A percentile compares a stretch with the other conserved stretches of the same genome.
phyloP scores from a whole-genome alignment of 2,888 invertebrate genomes.

The Heterodera filipjevi region DNA sequence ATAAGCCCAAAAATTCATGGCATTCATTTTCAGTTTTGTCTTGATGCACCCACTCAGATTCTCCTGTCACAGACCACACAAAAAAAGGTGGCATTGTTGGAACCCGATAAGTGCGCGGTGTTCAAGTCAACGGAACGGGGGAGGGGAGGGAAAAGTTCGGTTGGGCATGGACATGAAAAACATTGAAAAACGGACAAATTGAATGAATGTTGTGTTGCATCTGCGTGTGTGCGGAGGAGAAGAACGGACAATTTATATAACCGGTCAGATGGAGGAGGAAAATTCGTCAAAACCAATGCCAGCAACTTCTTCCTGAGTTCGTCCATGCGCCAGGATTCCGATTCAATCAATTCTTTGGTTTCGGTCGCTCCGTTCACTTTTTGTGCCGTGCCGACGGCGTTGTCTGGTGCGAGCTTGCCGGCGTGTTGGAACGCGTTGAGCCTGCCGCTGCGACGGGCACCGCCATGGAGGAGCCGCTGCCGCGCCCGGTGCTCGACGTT shows the following conservation, averaged over 20 bases:
- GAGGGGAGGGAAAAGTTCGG: not conserved
- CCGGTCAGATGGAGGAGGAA: too few relatives aligned
- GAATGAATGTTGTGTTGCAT: conserved; percentile 1
- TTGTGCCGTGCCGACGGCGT: conserved; percentile 50
- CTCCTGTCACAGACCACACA: not conserved
- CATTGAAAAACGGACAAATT: too few relatives aligned
- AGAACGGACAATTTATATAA: too few relatives aligned
- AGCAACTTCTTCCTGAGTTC: not conserved
- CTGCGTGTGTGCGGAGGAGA: too few relatives aligned
- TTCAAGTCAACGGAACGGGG: not conserved
- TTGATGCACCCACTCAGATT: too few relatives aligned
- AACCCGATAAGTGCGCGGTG: not conserved
- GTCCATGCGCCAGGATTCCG: too few relatives aligned
- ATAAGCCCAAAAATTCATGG: too few relatives aligned
- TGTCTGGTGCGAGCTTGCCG: conserved; percentile 50
- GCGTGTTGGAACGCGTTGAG: conserved; percentile 47
- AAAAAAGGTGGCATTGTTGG: conserved; percentile 1
- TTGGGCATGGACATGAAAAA: too few relatives aligned
- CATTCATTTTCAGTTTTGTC: too few relatives aligned
- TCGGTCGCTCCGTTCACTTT: too few relatives aligned
- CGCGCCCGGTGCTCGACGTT: conserved; percentile 15
- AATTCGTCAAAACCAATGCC: too few relatives aligned
- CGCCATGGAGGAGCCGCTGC: conserved; percentile 20
- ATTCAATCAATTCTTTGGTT: too few relatives aligned
- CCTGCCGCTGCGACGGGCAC: not conserved